Evolutionary conservation across 2,797 vertebrate genomes (phyloP).

Genomic region (Propithecus perrieri): DNA sequence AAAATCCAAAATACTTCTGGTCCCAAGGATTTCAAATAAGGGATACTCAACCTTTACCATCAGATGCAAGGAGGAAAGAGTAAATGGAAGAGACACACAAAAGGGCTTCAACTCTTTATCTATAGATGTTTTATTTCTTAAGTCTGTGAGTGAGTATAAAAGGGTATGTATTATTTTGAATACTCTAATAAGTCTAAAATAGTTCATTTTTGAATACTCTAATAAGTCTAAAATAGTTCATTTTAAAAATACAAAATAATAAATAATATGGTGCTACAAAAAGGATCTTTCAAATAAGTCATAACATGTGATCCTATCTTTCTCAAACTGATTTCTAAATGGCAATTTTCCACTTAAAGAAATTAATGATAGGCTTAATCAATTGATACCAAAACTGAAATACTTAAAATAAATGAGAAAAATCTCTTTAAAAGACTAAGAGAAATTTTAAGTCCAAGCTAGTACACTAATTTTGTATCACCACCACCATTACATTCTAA

Average conservation of each 20-base stretch:
- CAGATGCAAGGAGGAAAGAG: neutral
- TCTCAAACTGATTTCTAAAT: conserved; percentile 26
- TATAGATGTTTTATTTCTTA: conserved; percentile 13
- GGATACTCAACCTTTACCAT: neutral
- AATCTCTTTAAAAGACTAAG: neutral
- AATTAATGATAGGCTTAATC: neutral
- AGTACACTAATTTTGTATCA: neutral
- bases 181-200: conserved; percentile 10
- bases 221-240: conserved; percentile 1
- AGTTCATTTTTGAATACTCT: conserved; percentile 9
- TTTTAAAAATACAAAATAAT: conserved; percentile 30
- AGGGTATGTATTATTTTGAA: neutral
- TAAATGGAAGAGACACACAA: neutral
- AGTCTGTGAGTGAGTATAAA: conserved; percentile 15
- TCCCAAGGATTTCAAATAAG: neutral
- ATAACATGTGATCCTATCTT: neutral
- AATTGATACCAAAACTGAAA: conserved; percentile 38
- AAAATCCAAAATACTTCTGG: neutral
- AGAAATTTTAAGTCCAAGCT: neutral
- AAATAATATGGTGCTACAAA: conserved; percentile 38
- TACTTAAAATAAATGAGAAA: neutral
- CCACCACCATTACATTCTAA: neutral
- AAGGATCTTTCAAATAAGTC: conserved; percentile 16
- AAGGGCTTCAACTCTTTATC: neutral
- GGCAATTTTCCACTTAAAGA: conserved; percentile 12